Conservation (phyloP, 2,113 vertebrate genomes). For the Limnothrissa miodon region DNA sequence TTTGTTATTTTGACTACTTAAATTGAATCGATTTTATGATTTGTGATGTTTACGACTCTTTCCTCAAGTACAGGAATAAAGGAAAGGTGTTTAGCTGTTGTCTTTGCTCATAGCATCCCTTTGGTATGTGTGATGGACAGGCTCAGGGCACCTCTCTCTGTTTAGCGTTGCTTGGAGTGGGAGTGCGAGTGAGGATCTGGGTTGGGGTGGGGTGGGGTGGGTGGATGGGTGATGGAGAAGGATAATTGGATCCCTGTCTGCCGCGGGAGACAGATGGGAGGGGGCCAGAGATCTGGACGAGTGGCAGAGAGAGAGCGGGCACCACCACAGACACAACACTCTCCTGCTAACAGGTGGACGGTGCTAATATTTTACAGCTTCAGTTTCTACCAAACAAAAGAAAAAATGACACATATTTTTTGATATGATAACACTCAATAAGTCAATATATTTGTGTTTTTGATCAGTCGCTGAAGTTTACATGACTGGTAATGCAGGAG, state of each 20-base stretch:
- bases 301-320: neutral
- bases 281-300: conserved; percentile 24
- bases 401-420: neutral
- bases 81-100: neutral
- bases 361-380: neutral
- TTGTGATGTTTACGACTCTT: neutral
- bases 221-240: conserved; percentile 30
- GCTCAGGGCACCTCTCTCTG: neutral
- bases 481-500: neutral
- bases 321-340: neutral
- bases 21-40: neutral
- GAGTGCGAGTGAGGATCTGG: conserved; percentile 27
- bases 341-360: conserved; percentile 4
- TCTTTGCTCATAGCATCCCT: neutral
- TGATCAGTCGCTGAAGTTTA: neutral
- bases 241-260: conserved; percentile 50
- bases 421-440: neutral
- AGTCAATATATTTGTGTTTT: neutral
- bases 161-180: conserved; percentile 23
- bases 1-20: neutral
- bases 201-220: neutral
- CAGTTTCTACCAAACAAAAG: neutral
- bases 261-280: conserved; percentile 39
- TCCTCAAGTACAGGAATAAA: neutral
- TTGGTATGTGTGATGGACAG: conserved; percentile 25